Evolutionary conservation across 2,888 invertebrate species (phyloP), one percentile per base, ranked within the genome.

Genomic region (Heliconius charithonia): DNA sequence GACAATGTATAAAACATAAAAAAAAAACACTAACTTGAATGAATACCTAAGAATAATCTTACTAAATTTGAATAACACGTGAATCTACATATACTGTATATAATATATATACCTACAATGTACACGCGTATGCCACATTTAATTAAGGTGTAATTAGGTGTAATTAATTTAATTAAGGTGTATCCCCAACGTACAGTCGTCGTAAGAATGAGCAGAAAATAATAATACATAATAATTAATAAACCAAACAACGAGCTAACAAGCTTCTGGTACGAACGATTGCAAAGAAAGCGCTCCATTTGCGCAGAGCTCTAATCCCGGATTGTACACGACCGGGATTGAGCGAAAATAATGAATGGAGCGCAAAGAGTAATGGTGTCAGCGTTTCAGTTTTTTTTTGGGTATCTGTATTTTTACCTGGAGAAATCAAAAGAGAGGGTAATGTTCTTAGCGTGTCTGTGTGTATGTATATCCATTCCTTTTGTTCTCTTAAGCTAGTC

Each of bases 281-380:
- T 80, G 65, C 70, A 67, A 69, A 80, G 81, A 82, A 75, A 82
- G 79, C 75, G 76, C 80, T 83, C 81, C 83, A 81, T 83, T 81
- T 81, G 74, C 74, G 76, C 75, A 71, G 80, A 78, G 80, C 74
- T 78, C 79, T 83, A 83, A 83, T 83, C 82, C 81, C 77, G 83
- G 81, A 81, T 83, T 83, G 82, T 81, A 79, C 76, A 80, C 75
- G 79, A 74, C 75, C 78, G 75, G 80, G 71, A 80, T 80, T 75
- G 77, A 81, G 77, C 41, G 76, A 75, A 77, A 82, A 82, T 83
- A 83, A 83, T 81, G 81, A 83, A 81, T 80, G n/a, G 7, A 25
- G 19, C 32, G 10, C 71, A 77, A 51, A 77, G 76, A 77, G 27
- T 77, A 71, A 2, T 10, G 37, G 37, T 37, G 37, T 37, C 37